These are phyloP conservation scores for Oegoconia quadripuncta DNA, from an alignment of 2,888 invertebrate species.

Conservation along the genomic window DNA sequence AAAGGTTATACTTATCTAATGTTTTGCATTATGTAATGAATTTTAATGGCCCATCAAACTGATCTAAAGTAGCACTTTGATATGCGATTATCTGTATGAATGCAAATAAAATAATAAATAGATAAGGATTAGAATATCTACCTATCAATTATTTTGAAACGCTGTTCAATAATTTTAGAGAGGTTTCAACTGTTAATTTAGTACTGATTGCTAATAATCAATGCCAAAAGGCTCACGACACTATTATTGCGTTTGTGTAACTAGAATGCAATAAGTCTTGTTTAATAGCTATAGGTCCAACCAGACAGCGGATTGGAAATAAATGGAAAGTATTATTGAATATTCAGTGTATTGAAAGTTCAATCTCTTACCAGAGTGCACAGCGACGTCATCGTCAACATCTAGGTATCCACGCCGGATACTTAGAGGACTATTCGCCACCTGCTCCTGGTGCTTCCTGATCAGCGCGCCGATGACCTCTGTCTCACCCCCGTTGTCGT, in stretches of 20 bases:
- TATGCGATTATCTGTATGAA: background rate
- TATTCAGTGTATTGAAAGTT: background rate
- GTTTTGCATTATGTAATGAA: constrained; percentile 25
- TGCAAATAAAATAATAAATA: no score
- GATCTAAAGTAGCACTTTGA: background rate
- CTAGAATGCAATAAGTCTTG: constrained; percentile 13
- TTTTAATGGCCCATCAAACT: constrained; percentile 9
- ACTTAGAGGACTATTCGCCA: constrained; percentile 67
- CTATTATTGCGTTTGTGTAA: constrained; percentile 27
- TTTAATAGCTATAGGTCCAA: background rate
- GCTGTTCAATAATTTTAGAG: constrained; percentile 30
- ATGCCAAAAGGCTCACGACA: constrained; percentile 30
- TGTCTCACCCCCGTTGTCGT: constrained; percentile 59
- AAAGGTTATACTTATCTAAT: no score
- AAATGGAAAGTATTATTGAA: background rate
- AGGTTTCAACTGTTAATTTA: constrained; percentile 27
- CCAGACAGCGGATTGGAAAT: background rate
- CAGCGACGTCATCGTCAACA: constrained; percentile 83
- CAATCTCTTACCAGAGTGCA: constrained; percentile 83
- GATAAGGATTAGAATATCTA: no score
- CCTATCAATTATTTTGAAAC: constrained; percentile 14
- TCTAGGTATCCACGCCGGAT: constrained; percentile 71
- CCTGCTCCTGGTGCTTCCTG: constrained; percentile 65
- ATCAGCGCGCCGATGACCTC: constrained; percentile 70
- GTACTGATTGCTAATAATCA: constrained; percentile 24